Evolutionary conservation across 2,113 vertebrate species (phyloP).

Genomic region (Cercocebus atys): DNA sequence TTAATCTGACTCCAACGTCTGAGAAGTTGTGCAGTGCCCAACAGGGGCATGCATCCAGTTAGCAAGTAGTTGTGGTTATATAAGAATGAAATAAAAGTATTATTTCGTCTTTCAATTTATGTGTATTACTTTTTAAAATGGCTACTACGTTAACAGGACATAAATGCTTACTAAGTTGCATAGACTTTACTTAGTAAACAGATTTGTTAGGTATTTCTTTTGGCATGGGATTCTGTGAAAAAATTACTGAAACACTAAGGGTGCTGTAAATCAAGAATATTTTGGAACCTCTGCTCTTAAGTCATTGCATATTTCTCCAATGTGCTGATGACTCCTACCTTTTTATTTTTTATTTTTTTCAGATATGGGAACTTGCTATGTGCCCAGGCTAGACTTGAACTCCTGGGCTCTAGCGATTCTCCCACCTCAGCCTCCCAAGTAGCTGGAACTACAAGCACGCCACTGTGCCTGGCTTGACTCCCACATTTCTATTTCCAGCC

Average conservation of each 20-base stretch:
- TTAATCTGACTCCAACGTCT: background rate
- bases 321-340: background rate
- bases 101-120: background rate
- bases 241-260: background rate
- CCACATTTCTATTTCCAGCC: background rate
- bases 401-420: background rate
- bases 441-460: background rate
- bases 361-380: background rate
- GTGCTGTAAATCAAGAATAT: background rate
- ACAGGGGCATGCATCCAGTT: background rate
- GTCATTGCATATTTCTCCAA: background rate
- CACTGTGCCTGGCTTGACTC: background rate
- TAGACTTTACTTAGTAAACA: background rate
- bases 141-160: background rate
- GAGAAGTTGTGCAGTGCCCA: background rate
- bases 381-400: background rate
- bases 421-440: background rate
- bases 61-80: background rate
- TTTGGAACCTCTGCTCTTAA: background rate
- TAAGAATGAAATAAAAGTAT: background rate
- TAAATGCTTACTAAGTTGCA: background rate
- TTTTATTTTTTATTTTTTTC: background rate
- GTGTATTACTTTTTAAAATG: background rate
- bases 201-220: background rate
- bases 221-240: background rate